These are phyloP conservation scores for Heteronetta atricapilla DNA, from an alignment of 2,113 vertebrate genomes.

Conservation along the genomic window DNA sequence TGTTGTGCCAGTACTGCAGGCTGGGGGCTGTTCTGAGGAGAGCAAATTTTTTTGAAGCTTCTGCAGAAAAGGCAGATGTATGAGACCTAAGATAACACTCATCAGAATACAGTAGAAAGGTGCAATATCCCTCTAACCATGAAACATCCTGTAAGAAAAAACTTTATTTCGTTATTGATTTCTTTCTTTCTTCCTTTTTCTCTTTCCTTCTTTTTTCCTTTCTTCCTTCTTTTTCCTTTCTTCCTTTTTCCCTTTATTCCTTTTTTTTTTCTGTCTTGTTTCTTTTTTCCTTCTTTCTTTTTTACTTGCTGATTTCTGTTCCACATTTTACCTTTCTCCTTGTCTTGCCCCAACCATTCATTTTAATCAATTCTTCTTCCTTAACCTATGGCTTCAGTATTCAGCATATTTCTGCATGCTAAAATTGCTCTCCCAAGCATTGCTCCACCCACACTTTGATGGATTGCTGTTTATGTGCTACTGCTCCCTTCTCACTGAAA, in stretches of 20 bases:
- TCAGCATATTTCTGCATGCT: conserved; percentile 31
- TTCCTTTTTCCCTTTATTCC: no score
- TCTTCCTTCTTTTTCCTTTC: no score
- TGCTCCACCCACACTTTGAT: conserved; percentile 55
- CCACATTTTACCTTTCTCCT: conserved; percentile 22
- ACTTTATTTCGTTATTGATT: background rate
- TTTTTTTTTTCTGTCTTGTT: background rate
- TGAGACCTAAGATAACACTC: background rate
- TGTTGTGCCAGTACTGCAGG: background rate
- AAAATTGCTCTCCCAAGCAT: conserved; percentile 51
- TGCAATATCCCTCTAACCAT: background rate
- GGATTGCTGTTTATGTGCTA: conserved; percentile 26
- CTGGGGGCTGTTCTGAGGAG: background rate
- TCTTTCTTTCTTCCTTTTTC: background rate
- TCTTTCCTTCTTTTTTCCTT: background rate
- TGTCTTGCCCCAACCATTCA: background rate
- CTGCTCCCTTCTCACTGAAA: background rate
- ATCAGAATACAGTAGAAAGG: background rate
- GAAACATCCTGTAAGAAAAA: background rate
- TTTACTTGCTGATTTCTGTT: background rate
- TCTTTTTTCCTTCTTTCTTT: background rate
- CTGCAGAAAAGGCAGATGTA: background rate
- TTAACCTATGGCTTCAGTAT: background rate
- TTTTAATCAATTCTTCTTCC: conserved; percentile 41
- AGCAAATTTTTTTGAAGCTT: background rate